Evolutionary conservation across 1,140 invertebrate species (phyloP).

Genomic region (Spodoptera litura): DNA sequence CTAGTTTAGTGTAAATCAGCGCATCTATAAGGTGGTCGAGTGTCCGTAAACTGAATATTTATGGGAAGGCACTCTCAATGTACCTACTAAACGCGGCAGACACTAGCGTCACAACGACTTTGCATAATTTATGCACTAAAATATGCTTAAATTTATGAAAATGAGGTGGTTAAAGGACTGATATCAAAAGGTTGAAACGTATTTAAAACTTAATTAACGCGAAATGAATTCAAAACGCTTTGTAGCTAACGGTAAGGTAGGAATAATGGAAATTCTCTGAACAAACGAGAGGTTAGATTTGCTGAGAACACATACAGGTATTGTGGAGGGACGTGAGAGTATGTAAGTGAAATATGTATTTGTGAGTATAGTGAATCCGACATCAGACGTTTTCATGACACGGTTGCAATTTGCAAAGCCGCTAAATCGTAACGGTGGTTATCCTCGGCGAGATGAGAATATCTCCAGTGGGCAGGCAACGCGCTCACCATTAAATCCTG

Average conservation of each 20-base stretch:
- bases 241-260: slow-evolving; percentile 36
- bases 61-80: slow-evolving; percentile 49
- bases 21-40: slow-evolving; percentile 56
- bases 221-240: slow-evolving; percentile 47
- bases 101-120: slow-evolving; percentile 63
- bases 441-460: slow-evolving; percentile 64
- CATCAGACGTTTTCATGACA: slow-evolving; percentile 43
- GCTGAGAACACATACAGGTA: slow-evolving; percentile 18
- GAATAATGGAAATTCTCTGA: slow-evolving; percentile 40
- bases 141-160: slow-evolving; percentile 63
- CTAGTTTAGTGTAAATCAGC: slow-evolving; percentile 58
- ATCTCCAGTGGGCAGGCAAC: slow-evolving; percentile 61
- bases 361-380: slow-evolving; percentile 15
- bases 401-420: slow-evolving; percentile 60
- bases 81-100: slow-evolving; percentile 54
- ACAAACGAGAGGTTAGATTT: slow-evolving; percentile 31
- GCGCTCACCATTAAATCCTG: slow-evolving; percentile 61
- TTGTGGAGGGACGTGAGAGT: not conserved
- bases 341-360: slow-evolving; percentile 31
- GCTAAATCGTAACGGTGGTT: slow-evolving; percentile 63
- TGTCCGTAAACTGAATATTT: slow-evolving; percentile 67
- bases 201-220: slow-evolving; percentile 49
- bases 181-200: slow-evolving; percentile 47
- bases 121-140: slow-evolving; percentile 63
- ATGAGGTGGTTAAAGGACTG: slow-evolving; percentile 46